Percentiles rank a stretch among this genome's conserved stretches.
Evolutionary conservation across 2,113 vertebrate species (phyloP).

Genomic region (Odocoileus virginianus): DNA sequence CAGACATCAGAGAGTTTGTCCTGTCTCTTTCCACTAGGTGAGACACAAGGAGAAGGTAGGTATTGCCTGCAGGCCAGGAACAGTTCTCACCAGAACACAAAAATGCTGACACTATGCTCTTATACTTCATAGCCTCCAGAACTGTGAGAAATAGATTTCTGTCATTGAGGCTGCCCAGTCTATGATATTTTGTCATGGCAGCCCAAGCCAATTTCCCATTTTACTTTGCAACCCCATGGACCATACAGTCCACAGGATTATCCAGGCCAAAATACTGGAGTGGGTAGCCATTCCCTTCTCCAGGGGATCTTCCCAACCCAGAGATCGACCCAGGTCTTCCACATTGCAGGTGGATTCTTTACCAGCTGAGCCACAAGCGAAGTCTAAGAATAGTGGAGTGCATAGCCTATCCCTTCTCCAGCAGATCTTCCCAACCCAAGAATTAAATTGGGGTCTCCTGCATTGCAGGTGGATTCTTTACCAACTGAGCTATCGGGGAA

Average conservation of each 20-base stretch:
- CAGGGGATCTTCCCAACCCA: background rate
- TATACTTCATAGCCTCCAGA: background rate
- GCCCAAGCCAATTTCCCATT: background rate
- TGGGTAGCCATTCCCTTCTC: background rate
- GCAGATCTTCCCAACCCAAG: background rate
- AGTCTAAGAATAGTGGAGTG: background rate
- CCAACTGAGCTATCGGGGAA: background rate
- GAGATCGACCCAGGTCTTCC: background rate
- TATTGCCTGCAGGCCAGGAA: background rate
- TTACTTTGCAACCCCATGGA: background rate
- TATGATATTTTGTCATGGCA: background rate
- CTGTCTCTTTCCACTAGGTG: background rate
- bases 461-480: background rate
- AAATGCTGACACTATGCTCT: background rate
- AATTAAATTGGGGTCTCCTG: background rate
- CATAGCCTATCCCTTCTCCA: background rate
- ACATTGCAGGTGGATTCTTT: background rate
- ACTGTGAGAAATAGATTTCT: background rate
- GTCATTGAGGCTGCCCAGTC: background rate
- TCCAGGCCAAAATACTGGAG: background rate
- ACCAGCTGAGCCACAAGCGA: background rate
- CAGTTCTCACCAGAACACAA: background rate
- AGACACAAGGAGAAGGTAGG: background rate
- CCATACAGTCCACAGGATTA: background rate
- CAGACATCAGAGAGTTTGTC: background rate